These are phyloP conservation scores for Nipponia nippon DNA, from an alignment of 2,113 vertebrate genomes.

Conservation along the genomic window DNA sequence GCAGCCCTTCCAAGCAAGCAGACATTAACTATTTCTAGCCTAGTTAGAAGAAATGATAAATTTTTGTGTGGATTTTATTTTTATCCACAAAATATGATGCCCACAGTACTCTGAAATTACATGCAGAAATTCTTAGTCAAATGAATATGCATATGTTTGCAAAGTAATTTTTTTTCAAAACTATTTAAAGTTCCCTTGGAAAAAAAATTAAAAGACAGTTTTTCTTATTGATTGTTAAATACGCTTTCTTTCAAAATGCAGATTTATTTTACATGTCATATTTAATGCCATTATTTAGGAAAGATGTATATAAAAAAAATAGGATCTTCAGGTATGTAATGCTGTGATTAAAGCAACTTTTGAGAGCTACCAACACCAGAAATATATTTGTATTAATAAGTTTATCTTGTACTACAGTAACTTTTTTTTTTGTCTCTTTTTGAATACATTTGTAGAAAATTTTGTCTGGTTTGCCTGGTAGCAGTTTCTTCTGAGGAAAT, in stretches of 20 bases:
- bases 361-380: neutral
- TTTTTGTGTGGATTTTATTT: neutral
- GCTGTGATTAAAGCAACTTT: neutral
- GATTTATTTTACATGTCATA: neutral
- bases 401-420: neutral
- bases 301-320: neutral
- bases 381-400: neutral
- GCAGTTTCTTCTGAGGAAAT: neutral
- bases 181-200: neutral
- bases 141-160: neutral
- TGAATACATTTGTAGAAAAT: neutral
- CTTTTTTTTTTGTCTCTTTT: neutral
- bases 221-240: neutral
- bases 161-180: neutral
- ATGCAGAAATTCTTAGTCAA: neutral
- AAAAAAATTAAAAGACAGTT: neutral
- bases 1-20: slow-evolving; percentile 26
- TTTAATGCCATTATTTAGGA: neutral
- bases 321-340: neutral
- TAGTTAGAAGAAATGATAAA: neutral
- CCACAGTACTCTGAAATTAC: neutral
- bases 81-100: neutral
- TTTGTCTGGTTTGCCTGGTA: neutral
- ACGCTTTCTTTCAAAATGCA: neutral
- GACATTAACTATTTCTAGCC: slow-evolving; percentile 51